These are phyloP conservation scores for Brachyhypopomus gauderio DNA, from an alignment of 2,113 vertebrate species.

Conservation along the genomic window DNA sequence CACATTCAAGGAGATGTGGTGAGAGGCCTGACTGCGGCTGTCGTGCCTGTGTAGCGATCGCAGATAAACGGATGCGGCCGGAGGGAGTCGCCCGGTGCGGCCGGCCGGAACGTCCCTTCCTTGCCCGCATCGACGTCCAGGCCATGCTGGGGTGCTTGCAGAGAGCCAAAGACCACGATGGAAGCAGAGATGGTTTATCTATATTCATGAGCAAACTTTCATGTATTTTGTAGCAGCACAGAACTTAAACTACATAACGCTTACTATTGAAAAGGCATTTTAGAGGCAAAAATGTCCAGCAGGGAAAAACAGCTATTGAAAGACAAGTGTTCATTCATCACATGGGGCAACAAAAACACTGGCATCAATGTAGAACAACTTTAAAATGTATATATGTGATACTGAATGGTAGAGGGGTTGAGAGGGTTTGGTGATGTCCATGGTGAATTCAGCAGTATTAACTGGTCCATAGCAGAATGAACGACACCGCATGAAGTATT, in stretches of 20 bases:
- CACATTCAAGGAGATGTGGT: slow-evolving; percentile 17
- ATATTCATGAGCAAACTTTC: background rate
- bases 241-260: too few species aligned
- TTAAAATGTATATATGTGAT: too few species aligned
- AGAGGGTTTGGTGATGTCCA: too few species aligned
- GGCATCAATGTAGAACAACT: too few species aligned
- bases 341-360: too few species aligned
- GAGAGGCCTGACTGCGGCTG: slow-evolving; percentile 29
- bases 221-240: background rate
- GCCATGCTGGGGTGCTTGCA: background rate
- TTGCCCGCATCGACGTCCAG: background rate
- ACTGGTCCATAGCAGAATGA: too few species aligned
- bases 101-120: background rate
- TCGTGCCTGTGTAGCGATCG: background rate
- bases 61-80: slow-evolving; percentile 15
- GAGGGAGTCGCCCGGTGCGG: slow-evolving; percentile 25
- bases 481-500: too few species aligned
- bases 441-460: too few species aligned
- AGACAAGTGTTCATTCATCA: too few species aligned
- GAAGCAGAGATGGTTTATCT: background rate
- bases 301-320: too few species aligned
- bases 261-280: background rate
- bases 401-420: too few species aligned
- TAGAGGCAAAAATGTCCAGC: too few species aligned
- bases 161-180: background rate